These are phyloP conservation scores for Osmerus mordax DNA, from an alignment of 2,113 vertebrate species.

Conservation along the genomic window DNA sequence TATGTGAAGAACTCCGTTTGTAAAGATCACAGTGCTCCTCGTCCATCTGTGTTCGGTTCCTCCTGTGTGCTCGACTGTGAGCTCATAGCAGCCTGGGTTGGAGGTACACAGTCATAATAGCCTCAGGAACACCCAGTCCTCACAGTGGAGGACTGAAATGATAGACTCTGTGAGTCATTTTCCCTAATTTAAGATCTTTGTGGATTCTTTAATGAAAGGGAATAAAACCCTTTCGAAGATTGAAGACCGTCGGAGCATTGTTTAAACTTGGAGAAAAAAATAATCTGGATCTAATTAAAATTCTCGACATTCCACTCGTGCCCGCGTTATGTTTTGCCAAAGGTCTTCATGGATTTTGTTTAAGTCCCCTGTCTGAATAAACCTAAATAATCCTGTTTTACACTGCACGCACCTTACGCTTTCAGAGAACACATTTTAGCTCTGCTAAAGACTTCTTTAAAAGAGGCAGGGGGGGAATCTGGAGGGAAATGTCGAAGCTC, in stretches of 20 bases:
- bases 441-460: constrained; percentile 31
- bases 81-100: background rate
- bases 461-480: constrained; percentile 20
- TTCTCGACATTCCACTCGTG: constrained; percentile 72
- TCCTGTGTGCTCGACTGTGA: constrained; percentile 12
- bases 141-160: constrained; percentile 7
- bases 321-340: constrained; percentile 57
- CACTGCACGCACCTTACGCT: constrained; percentile 40
- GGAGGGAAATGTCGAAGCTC: constrained; percentile 2
- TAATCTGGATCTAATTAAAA: constrained; percentile 74
- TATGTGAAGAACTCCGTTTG: background rate
- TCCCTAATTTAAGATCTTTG: constrained; percentile 13
- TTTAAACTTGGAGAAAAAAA: constrained; percentile 33
- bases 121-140: background rate
- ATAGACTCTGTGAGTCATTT: constrained; percentile 27
- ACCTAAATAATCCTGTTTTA: constrained; percentile 73
- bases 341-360: constrained; percentile 65
- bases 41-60: background rate
- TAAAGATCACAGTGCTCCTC: background rate
- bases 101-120: background rate
- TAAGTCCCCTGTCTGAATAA: constrained; percentile 68
- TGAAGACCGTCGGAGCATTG: constrained; percentile 47
- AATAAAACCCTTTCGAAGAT: constrained; percentile 29
- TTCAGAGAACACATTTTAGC: constrained; percentile 42
- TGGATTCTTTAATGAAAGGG: constrained; percentile 39